Conservation (phyloP, 2,113 vertebrate genomes). For the Muntiacus reevesi region DNA sequence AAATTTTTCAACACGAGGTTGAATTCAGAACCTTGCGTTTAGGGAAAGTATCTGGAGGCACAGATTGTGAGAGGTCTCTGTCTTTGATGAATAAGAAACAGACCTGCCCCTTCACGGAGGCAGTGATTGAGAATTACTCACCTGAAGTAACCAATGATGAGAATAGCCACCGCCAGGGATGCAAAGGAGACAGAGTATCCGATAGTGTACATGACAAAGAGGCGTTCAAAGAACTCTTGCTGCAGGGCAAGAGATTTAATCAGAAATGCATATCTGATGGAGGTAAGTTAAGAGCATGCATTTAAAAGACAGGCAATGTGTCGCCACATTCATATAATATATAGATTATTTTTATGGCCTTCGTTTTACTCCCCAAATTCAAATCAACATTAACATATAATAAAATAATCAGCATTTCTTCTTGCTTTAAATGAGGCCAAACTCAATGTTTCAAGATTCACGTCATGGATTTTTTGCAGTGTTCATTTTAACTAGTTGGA, state of each 20-base stretch:
- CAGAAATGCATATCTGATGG: conserved; percentile 73
- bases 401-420: conserved; percentile 75
- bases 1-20: conserved; percentile 7
- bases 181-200: conserved; percentile 91
- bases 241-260: conserved; percentile 66
- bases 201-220: conserved; percentile 89
- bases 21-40: background rate
- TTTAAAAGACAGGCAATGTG: conserved; percentile 68
- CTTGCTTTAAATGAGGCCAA: conserved; percentile 77
- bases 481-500: conserved; percentile 65
- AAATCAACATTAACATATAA: conserved; percentile 72
- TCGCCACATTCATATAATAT: conserved; percentile 74
- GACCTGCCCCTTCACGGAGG: background rate
- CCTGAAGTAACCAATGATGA: conserved; percentile 92
- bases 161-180: conserved; percentile 87
- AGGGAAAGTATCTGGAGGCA: background rate
- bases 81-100: background rate
- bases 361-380: conserved; percentile 75
- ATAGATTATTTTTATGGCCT: conserved; percentile 75
- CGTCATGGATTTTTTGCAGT: conserved; percentile 78
- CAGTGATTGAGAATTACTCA: conserved; percentile 55
- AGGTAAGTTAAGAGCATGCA: background rate
- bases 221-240: conserved; percentile 90
- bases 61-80: background rate
- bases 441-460: conserved; percentile 72